Evolutionary conservation across 2,113 vertebrate species (phyloP).

Genomic region (Lethenteron reissneri): DNA sequence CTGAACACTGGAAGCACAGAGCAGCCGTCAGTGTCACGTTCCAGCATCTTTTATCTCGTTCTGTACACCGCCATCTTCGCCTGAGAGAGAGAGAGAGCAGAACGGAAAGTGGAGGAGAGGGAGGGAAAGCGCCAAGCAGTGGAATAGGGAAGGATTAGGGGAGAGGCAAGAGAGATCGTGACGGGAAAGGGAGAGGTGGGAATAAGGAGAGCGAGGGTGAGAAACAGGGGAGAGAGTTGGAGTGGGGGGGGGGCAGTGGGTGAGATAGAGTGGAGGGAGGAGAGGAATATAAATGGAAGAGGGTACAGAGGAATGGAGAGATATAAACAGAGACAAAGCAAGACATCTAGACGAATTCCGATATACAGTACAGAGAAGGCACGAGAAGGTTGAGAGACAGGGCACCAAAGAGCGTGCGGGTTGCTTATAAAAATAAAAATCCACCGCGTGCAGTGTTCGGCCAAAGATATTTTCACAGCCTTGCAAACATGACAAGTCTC

Average conservation of each 20-base stretch:
- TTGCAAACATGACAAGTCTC: no score
- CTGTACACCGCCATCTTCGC: no score
- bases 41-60: no score
- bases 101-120: neutral
- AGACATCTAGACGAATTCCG: neutral
- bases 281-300: neutral
- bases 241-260: neutral
- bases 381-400: neutral
- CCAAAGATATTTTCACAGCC: neutral
- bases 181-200: neutral
- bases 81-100: neutral
- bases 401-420: neutral
- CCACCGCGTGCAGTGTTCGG: neutral
- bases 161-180: neutral
- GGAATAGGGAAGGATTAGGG: neutral
- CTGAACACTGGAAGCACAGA: no score
- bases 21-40: no score
- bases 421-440: neutral
- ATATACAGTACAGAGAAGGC: neutral
- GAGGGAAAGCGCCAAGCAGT: neutral
- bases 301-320: neutral
- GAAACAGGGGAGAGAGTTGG: neutral
- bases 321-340: constrained; percentile 2
- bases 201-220: neutral
- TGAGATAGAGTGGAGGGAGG: no score